Percentiles rank a stretch among this genome's conserved stretches.
Evolutionary conservation across 2,113 vertebrate genomes (phyloP).

Genomic region (Tragelaphus buxtoni): DNA sequence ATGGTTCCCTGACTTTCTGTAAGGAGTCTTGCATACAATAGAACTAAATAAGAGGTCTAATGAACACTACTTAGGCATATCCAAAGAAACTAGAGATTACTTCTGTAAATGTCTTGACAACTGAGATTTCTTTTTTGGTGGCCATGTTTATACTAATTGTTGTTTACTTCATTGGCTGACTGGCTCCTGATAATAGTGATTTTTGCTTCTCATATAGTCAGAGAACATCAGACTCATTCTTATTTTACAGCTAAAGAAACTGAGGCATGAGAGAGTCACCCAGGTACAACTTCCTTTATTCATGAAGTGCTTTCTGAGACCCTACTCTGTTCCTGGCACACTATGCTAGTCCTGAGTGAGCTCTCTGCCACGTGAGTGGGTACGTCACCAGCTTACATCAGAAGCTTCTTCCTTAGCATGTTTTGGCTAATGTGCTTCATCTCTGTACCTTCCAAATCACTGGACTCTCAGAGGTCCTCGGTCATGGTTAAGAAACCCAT

Average conservation of each 20-base stretch:
- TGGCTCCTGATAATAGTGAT: background rate
- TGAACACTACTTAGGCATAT: background rate
- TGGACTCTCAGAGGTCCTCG: background rate
- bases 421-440: background rate
- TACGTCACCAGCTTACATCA: background rate
- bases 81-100: background rate
- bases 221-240: background rate
- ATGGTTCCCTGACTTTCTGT: background rate
- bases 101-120: background rate
- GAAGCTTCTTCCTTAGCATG: background rate
- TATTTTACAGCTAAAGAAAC: slow-evolving; percentile 9
- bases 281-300: background rate
- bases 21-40: background rate
- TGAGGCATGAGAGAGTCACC: background rate
- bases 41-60: slow-evolving; percentile 34
- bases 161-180: slow-evolving; percentile 1
- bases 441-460: background rate
- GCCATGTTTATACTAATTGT: background rate
- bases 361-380: background rate
- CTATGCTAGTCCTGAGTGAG: background rate
- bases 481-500: background rate
- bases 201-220: background rate
- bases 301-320: background rate
- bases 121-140: background rate
- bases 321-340: background rate